These are phyloP conservation scores for Tineola bisselliella DNA, from an alignment of 2,888 invertebrate species.

Conservation along the genomic window DNA sequence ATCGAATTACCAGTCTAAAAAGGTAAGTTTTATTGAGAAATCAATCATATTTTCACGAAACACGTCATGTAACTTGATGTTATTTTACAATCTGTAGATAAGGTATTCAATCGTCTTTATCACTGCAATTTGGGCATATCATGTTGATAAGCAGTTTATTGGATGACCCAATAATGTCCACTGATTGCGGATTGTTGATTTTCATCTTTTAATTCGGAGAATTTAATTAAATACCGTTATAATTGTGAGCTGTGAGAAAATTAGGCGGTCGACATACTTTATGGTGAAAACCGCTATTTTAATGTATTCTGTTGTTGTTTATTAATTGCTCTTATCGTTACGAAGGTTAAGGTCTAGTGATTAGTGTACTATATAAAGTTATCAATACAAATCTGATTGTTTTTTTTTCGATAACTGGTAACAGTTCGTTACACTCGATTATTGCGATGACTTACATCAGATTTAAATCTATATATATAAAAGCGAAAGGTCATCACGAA, in stretches of 20 bases:
- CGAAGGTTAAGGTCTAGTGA: neutral
- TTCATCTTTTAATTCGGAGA: neutral
- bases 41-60: conserved; percentile 15
- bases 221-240: neutral
- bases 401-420: neutral
- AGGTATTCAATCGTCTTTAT: neutral
- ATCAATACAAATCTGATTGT: neutral
- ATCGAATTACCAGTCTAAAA: conserved; percentile 18
- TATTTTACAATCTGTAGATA: neutral
- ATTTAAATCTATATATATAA: neutral
- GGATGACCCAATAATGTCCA: conserved; percentile 5
- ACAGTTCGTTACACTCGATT: neutral
- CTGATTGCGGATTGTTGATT: conserved; percentile 6
- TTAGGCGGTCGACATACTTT: neutral
- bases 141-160: conserved; percentile 9
- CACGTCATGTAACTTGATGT: conserved; percentile 7
- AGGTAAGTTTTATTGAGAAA: conserved; percentile 30
- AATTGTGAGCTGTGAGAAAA: neutral
- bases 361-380: neutral
- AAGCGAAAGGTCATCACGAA: too few relatives aligned
- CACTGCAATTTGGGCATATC: conserved; percentile 4
- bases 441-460: neutral
- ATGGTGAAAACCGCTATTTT: neutral
- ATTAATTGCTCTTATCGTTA: neutral
- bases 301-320: neutral